Conservation (phyloP, 2,113 vertebrate genomes). For the Menidia beryllina region DNA sequence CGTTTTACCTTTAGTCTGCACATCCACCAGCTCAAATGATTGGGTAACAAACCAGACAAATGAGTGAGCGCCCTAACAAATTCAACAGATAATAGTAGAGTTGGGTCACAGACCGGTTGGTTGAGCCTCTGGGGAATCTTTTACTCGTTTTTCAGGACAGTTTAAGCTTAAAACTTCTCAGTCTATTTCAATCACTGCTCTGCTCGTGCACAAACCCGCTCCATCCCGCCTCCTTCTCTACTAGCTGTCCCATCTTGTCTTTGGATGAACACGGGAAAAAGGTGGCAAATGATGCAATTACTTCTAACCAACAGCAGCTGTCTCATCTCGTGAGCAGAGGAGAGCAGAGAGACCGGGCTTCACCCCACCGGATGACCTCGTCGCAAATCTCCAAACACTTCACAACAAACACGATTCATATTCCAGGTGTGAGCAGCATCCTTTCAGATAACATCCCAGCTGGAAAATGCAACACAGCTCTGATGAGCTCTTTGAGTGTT, state of each 20-base stretch:
- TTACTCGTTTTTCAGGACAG: too few relatives aligned
- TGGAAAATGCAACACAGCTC: not conserved
- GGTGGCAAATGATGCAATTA: slow-evolving; percentile 48
- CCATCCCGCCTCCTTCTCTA: slow-evolving; percentile 8
- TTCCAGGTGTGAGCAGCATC: not conserved
- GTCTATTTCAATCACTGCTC: not conserved
- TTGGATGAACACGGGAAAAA: slow-evolving; percentile 18
- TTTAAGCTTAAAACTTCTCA: not conserved
- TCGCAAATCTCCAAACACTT: slow-evolving; percentile 7
- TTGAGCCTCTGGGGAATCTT: not conserved
- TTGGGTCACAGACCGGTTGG: not conserved
- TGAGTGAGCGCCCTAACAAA: too few relatives aligned
- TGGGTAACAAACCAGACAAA: too few relatives aligned
- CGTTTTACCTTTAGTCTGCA: not conserved
- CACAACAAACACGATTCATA: slow-evolving; percentile 14
- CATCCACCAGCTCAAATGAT: too few relatives aligned
- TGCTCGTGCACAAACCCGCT: not conserved
- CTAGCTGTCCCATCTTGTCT: slow-evolving; percentile 28
- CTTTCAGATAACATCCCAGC: slow-evolving; percentile 7
- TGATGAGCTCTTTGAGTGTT: slow-evolving; percentile 29
- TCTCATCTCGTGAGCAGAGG: not conserved
- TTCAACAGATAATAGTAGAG: not conserved
- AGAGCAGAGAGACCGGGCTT: not conserved
- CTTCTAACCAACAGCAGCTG: slow-evolving; percentile 37
- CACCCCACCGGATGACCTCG: not conserved